phyloP scores from a whole-genome alignment of 2,797 vertebrate species.

The Anabas testudineus region DNA sequence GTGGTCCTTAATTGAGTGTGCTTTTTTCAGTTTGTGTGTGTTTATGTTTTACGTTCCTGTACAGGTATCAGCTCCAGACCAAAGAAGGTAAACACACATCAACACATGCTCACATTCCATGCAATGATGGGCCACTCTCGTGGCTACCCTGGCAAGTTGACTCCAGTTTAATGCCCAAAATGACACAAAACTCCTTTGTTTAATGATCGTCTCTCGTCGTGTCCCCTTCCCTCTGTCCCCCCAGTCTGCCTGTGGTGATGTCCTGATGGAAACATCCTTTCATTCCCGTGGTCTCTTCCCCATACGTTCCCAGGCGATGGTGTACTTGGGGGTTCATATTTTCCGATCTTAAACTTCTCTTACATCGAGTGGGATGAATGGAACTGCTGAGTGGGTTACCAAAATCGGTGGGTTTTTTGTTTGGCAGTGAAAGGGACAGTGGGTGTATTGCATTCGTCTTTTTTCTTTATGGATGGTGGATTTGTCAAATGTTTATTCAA shows the following conservation, averaged over 20 bases:
- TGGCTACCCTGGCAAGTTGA: conserved; percentile 40
- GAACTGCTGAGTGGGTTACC: conserved; percentile 42
- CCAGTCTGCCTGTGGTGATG: conserved; percentile 10
- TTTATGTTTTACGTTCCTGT: conserved; percentile 66
- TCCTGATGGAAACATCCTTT: conserved; percentile 32
- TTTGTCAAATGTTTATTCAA: conserved; percentile 27
- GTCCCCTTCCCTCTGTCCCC: conserved; percentile 9
- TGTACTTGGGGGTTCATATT: not conserved
- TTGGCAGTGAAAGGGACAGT: conserved; percentile 4
- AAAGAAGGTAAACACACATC: conserved; percentile 47
- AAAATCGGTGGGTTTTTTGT: conserved; percentile 15
- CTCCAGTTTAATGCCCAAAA: conserved; percentile 47
- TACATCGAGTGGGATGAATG: conserved; percentile 4
- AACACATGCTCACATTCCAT: conserved; percentile 50
- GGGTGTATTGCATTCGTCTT: conserved; percentile 46
- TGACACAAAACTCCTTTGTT: conserved; percentile 64
- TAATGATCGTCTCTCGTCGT: conserved; percentile 11
- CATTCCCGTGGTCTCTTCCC: not conserved
- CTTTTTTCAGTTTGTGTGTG: conserved; percentile 25
- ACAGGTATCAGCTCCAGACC: conserved; percentile 46
- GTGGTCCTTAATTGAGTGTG: conserved; percentile 11
- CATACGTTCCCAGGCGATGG: not conserved
- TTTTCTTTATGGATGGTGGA: conserved; percentile 8
- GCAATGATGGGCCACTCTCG: conserved; percentile 45
- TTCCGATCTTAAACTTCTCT: conserved; percentile 10